Percentiles rank a stretch among this genome's conserved stretches.
These are phyloP conservation scores for Entomobrya multifasciata DNA, from an alignment of 2,888 invertebrate species.

Conservation along the genomic window DNA sequence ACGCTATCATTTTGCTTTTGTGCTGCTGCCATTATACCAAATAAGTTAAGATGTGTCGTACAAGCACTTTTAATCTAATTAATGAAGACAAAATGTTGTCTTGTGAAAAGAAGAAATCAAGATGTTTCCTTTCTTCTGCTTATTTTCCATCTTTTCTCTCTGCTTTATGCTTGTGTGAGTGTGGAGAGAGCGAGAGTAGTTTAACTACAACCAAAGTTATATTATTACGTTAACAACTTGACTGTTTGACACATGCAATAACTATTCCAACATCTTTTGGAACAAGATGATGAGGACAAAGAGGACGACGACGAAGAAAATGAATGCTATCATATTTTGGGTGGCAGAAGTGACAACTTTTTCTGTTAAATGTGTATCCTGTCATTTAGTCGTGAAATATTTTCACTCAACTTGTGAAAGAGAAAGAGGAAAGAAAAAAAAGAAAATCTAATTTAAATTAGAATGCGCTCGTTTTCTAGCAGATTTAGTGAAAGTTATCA, in stretches of 20 bases:
- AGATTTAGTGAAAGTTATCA: slow-evolving; percentile 9
- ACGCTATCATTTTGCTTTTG: slow-evolving; percentile 43
- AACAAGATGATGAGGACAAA: background rate
- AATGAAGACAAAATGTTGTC: slow-evolving; percentile 70
- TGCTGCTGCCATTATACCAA: background rate
- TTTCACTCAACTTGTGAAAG: background rate
- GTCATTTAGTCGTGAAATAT: slow-evolving; percentile 36
- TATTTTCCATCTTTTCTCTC: slow-evolving; percentile 2
- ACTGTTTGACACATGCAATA: slow-evolving; percentile 50
- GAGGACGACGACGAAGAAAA: slow-evolving; percentile 32
- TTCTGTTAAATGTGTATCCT: slow-evolving; percentile 21
- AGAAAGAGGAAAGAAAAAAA: no score
- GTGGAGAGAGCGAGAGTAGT: no score
- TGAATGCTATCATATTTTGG: slow-evolving; percentile 40
- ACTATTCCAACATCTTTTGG: background rate
- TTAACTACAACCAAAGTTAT: background rate
- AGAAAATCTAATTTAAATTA: slow-evolving; percentile 35
- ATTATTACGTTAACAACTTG: slow-evolving; percentile 38
- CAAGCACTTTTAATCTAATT: slow-evolving; percentile 65
- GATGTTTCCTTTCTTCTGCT: slow-evolving; percentile 40
- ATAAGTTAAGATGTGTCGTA: slow-evolving; percentile 25
- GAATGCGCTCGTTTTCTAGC: background rate
- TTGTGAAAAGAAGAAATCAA: slow-evolving; percentile 39
- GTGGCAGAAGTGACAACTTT: slow-evolving; percentile 11
- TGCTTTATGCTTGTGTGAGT: background rate